Evolutionary conservation across 2,113 vertebrate species (phyloP), one percentile per base, ranked within the genome.

Genomic region (Falco punctatus): DNA sequence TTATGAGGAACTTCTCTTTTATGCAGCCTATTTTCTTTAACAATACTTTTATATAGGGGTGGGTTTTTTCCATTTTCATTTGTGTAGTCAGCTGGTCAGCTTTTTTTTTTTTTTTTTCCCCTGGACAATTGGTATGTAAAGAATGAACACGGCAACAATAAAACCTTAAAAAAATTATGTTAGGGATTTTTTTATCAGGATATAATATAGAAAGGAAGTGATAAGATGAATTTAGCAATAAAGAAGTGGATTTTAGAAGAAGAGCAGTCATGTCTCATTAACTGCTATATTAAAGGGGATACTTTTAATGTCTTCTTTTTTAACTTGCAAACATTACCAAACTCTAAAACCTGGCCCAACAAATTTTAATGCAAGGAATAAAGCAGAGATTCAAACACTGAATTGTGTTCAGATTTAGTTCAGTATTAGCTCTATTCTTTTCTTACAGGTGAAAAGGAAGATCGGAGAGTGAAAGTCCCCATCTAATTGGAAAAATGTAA

Each of bases 381-480:
- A 93, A 27, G 13, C 17, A 64, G 32, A 95, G 52, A 95, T 91
- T 96, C 46, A 70, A 88, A 52, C 61, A 20, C 9, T 33, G 5
- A 75, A 59, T 85, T 80, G 93, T 70, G 81, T 89, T 93, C 72
- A 48, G 67, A 90, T 51, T 90, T 71, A 81, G 35, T 81, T 64
- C 44, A 46, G 44, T 52, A 62, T 70, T 81, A 35, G 40, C 78
- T 65, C 78, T 72, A 48, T 86, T 96, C 30, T 94, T 87, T 77
- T 91, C 70, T 83, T 92, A 87, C 49, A 95, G 74, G 49, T 91
- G 85, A 96, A 97, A 95, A 94, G 86, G 11, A 95, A 95, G 83
- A 91, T 94, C 81, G 95, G 90, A 97, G 72, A 69, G 65, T 92
- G 90, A 96, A 92, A 59, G 33, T 23, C 23, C 27, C 58, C n/a